phyloP scores from a whole-genome alignment of 2,113 vertebrate genomes.

The Pterocles orientalis region DNA sequence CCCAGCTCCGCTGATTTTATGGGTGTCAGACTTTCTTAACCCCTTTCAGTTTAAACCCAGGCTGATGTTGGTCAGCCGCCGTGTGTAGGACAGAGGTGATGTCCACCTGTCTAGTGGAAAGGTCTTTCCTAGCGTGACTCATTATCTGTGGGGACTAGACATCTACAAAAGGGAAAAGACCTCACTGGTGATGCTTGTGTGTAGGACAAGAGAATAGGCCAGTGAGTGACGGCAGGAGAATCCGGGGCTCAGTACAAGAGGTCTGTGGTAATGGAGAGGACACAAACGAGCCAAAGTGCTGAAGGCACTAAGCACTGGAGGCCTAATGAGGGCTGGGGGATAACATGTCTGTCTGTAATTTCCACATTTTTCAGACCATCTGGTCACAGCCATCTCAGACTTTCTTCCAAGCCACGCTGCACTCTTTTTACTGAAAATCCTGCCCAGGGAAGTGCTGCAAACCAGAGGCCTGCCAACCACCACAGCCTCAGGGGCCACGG shows the following conservation, averaged over 20 bases:
- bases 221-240: not conserved
- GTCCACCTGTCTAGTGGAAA: not conserved
- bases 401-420: not conserved
- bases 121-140: not conserved
- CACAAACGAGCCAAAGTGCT: not conserved
- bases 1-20: not conserved
- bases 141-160: not conserved
- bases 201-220: not conserved
- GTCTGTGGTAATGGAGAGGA: not conserved
- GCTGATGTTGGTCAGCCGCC: fast-evolving
- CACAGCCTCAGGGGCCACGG: not conserved
- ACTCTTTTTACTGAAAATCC: not conserved
- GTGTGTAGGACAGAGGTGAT: not conserved
- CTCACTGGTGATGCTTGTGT: not conserved
- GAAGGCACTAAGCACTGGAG: not conserved
- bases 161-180: not conserved
- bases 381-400: not conserved
- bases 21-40: not conserved
- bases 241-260: not conserved
- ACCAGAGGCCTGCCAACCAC: not conserved
- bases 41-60: not conserved
- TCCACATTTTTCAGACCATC: not conserved
- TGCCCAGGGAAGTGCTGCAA: not conserved
- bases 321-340: not conserved
- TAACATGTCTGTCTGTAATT: not conserved